These are phyloP conservation scores for Serilophus lunatus DNA, from an alignment of 2,113 vertebrate genomes.

Conservation along the genomic window DNA sequence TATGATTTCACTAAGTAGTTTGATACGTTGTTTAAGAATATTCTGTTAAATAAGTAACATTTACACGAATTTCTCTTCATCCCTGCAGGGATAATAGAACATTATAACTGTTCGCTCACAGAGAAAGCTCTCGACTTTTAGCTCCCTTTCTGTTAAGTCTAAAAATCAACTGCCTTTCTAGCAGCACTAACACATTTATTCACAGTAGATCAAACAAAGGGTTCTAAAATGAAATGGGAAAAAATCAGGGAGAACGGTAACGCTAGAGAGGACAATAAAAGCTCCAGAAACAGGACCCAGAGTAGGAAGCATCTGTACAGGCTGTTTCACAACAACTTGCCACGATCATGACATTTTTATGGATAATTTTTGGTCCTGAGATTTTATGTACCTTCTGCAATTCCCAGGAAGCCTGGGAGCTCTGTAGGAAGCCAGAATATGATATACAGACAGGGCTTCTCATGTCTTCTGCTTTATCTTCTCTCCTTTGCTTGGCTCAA, in stretches of 20 bases:
- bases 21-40: conserved; percentile 51
- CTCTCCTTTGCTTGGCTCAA: neutral
- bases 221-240: neutral
- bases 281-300: neutral
- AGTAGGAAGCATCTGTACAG: neutral
- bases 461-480: neutral
- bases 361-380: neutral
- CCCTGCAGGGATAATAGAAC: conserved; percentile 58
- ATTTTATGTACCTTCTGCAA: neutral
- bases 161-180: conserved; percentile 42
- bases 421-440: neutral
- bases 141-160: conserved; percentile 20
- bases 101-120: conserved; percentile 24
- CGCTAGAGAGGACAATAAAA: neutral
- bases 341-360: neutral
- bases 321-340: neutral
- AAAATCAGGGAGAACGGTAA: neutral
- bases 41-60: conserved; percentile 65
- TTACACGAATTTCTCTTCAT: conserved; percentile 49
- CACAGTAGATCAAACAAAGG: conserved; percentile 1
- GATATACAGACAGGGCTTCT: neutral
- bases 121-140: conserved; percentile 53
- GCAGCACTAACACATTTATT: conserved; percentile 19
- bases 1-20: conserved; percentile 46
- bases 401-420: fast-evolving